Percentiles rank a stretch among this genome's conserved stretches.
Evolutionary conservation across 2,797 vertebrate species (phyloP).

Genomic region (Silurus lanzhouensis): DNA sequence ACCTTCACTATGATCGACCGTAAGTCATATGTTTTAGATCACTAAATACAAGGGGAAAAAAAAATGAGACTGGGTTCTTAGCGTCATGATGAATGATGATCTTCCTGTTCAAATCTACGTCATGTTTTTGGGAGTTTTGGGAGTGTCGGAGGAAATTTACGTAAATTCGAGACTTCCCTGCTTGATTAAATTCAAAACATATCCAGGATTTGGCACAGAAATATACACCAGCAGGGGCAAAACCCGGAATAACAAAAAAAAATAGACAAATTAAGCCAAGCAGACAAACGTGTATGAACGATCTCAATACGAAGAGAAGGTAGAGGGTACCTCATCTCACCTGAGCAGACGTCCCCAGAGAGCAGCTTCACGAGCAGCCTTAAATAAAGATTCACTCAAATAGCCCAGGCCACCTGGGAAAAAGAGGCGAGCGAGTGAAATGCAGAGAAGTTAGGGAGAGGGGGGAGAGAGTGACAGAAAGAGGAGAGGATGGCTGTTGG

Average conservation of each 20-base stretch:
- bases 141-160: background rate
- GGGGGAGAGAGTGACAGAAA: background rate
- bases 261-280: no score
- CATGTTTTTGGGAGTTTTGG: background rate
- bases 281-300: background rate
- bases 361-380: slow-evolving; percentile 17
- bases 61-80: no score
- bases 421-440: slow-evolving; percentile 3
- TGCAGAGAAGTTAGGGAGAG: background rate
- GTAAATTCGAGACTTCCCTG: background rate
- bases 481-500: slow-evolving; percentile 7
- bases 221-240: no score
- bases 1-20: slow-evolving; percentile 93
- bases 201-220: background rate
- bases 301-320: background rate
- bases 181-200: background rate
- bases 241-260: no score
- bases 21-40: slow-evolving; percentile 68
- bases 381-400: slow-evolving; percentile 52
- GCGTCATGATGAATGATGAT: background rate
- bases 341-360: background rate
- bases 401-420: slow-evolving; percentile 43
- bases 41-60: background rate
- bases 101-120: background rate
- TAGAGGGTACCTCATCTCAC: background rate